These are phyloP conservation scores for Poicephalus meyeri DNA, from an alignment of 2,113 vertebrate species.

Conservation along the genomic window DNA sequence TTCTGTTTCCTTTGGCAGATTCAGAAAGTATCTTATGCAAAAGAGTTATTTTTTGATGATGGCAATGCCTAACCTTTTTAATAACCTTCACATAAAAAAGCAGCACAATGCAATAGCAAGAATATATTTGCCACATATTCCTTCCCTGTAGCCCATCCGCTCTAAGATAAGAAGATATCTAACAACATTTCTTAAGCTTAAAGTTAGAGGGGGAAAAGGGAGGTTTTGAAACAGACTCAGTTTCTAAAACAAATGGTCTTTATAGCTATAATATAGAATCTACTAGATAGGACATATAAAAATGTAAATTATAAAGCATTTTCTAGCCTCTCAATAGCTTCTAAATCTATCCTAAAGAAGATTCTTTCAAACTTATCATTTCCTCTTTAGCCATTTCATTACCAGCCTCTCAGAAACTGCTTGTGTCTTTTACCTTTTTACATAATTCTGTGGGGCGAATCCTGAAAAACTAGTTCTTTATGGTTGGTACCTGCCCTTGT, in stretches of 20 bases:
- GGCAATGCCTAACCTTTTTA: neutral
- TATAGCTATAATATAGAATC: neutral
- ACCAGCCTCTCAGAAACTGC: neutral
- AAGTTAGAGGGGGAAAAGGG: neutral
- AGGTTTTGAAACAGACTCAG: neutral
- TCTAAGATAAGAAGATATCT: neutral
- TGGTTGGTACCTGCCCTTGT: neutral
- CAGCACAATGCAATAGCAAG: neutral
- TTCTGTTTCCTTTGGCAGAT: neutral
- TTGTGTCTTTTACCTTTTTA: neutral
- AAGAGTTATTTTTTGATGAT: neutral
- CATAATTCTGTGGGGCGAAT: neutral
- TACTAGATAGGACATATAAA: neutral
- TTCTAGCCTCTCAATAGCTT: neutral
- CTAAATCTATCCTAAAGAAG: neutral
- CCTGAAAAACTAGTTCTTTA: neutral
- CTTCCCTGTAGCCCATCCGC: neutral
- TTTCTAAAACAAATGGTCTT: neutral
- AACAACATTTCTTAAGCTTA: neutral
- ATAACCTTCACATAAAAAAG: neutral
- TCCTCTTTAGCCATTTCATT: neutral
- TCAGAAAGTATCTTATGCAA: neutral
- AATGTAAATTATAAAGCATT: neutral
- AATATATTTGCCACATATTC: neutral
- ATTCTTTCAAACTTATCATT: neutral